These are phyloP conservation scores for Xestobium rufovillosum DNA, from an alignment of 2,888 invertebrate species.

Conservation along the genomic window DNA sequence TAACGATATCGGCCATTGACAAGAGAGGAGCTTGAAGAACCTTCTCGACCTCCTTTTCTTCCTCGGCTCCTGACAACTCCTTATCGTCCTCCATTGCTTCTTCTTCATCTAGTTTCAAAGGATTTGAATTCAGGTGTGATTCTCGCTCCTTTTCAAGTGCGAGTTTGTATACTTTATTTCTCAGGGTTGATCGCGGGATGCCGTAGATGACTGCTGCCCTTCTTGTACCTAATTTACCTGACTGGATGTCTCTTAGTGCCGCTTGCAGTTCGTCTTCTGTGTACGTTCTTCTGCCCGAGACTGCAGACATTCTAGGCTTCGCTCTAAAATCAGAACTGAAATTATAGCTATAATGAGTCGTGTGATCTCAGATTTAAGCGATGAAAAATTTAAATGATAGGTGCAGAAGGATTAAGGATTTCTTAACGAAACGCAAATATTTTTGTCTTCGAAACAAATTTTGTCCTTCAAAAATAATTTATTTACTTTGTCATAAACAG, in stretches of 20 bases:
- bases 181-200: conserved; percentile 90
- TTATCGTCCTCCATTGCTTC: conserved; percentile 53
- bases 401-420: no score
- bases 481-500: no score
- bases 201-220: conserved; percentile 93
- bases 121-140: conserved; percentile 46
- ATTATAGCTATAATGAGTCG: conserved; percentile 33
- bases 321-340: conserved; percentile 53
- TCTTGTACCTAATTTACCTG: conserved; percentile 85
- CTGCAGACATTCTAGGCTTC: conserved; percentile 59
- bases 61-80: conserved; percentile 52
- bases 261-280: conserved; percentile 93
- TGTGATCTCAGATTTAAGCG: neutral
- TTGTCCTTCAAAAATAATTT: no score
- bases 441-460: no score
- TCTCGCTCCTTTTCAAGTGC: conserved; percentile 64
- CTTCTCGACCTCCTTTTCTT: conserved; percentile 54
- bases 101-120: conserved; percentile 43
- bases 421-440: no score
- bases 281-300: conserved; percentile 70
- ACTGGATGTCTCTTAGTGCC: conserved; percentile 90
- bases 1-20: conserved; percentile 50
- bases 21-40: conserved; percentile 50
- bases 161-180: conserved; percentile 90
- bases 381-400: conserved; percentile 30